phyloP scores from a whole-genome alignment of 2,888 invertebrate species.

The Ganaspis brasiliensis region DNA sequence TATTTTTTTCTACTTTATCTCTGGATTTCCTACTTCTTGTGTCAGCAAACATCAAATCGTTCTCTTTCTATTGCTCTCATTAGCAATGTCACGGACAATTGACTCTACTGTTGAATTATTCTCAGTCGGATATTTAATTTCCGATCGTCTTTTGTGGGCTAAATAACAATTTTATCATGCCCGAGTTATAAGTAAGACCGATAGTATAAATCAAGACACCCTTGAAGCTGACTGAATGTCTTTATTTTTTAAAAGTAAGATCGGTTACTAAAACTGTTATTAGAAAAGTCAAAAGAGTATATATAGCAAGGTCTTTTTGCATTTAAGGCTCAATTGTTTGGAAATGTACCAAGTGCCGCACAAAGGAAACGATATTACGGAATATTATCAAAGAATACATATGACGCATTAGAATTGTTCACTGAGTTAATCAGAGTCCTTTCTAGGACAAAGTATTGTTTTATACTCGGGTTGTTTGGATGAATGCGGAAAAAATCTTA shows the following conservation, averaged over 20 bases:
- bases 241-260: neutral
- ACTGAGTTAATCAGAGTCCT: neutral
- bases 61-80: neutral
- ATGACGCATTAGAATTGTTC: slow-evolving; percentile 47
- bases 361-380: slow-evolving; percentile 46
- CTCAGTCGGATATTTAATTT: neutral
- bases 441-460: neutral
- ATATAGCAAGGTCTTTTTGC: neutral
- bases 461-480: slow-evolving; percentile 8
- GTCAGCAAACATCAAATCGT: neutral
- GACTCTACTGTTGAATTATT: neutral
- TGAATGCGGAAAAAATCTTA: neutral
- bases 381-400: slow-evolving; percentile 45
- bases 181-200: neutral
- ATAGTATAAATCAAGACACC: too few relatives aligned
- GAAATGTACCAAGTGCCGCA: neutral
- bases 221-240: too few relatives aligned
- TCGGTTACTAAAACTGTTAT: neutral
- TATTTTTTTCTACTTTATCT: neutral
- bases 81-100: slow-evolving; percentile 3
- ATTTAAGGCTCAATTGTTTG: slow-evolving; percentile 3
- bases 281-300: neutral
- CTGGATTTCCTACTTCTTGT: neutral
- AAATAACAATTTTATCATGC: neutral
- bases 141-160: neutral